Conservation (phyloP, 64 coral and sea anemone species). For the Platygyra sinensis region DNA sequence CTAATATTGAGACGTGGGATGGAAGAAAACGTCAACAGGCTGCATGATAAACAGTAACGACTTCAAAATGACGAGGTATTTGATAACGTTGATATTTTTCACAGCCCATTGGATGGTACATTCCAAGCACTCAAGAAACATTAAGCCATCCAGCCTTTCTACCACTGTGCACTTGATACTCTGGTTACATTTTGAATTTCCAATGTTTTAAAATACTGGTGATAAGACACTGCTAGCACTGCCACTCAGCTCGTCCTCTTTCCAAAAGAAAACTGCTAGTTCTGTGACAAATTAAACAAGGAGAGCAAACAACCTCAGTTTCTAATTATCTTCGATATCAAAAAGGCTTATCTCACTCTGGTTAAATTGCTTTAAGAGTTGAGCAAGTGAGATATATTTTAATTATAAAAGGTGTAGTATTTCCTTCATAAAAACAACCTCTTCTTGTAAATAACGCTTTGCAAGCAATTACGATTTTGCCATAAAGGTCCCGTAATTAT, state of each 20-base stretch:
- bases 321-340: slow-evolving; percentile 10
- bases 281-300: slow-evolving; percentile 6
- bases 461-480: background rate
- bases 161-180: background rate
- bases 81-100: slow-evolving; percentile 3
- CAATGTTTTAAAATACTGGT: background rate
- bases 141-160: background rate
- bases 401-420: background rate
- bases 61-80: background rate
- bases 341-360: slow-evolving; percentile 24
- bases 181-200: background rate
- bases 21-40: background rate
- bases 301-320: background rate
- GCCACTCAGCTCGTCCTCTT: slow-evolving; percentile 9
- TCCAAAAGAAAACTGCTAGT: slow-evolving; percentile 42
- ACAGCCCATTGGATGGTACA: background rate
- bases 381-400: background rate
- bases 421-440: background rate
- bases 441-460: background rate
- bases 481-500: background rate
- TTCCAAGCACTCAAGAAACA: background rate
- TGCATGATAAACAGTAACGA: background rate
- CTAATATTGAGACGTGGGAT: background rate
- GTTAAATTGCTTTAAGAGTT: slow-evolving; percentile 23
- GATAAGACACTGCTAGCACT: background rate